Conservation (phyloP, 1,140 invertebrate species). For the Anoplolepis gracilipes region DNA sequence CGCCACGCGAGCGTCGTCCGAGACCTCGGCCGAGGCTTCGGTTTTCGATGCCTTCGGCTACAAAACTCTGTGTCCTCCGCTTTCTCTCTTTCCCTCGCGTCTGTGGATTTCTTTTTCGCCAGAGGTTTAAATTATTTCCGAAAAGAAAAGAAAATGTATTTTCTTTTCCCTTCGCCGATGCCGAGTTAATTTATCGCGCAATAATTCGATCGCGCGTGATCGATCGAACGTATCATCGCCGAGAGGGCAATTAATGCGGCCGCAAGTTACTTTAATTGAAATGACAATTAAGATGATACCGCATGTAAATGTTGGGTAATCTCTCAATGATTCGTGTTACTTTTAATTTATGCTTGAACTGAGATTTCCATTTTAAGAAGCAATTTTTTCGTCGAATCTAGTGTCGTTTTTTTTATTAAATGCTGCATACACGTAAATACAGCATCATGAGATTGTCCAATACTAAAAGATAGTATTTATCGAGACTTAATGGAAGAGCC, state of each 20-base stretch:
- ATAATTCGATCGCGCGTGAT: slow-evolving; percentile 23
- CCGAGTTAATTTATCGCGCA: slow-evolving; percentile 23
- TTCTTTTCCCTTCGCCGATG: background rate
- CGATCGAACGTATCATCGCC: background rate
- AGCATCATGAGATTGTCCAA: background rate
- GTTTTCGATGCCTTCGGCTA: slow-evolving; percentile 32
- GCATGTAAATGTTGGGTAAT: slow-evolving; percentile 72
- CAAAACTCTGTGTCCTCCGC: background rate
- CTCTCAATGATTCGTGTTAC: slow-evolving; percentile 66
- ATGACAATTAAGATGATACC: slow-evolving; percentile 66
- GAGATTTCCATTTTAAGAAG: slow-evolving; percentile 4
- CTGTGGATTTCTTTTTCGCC: background rate
- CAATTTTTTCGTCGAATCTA: slow-evolving; percentile 1
- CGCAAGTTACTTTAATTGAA: slow-evolving; percentile 64
- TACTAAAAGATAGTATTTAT: background rate
- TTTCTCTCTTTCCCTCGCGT: slow-evolving; percentile 12
- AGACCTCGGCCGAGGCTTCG: slow-evolving; percentile 14
- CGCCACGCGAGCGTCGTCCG: slow-evolving; percentile 71
- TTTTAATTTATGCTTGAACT: slow-evolving; percentile 67
- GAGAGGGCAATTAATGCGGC: background rate
- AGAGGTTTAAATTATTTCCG: slow-evolving; percentile 36
- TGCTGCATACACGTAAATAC: background rate
- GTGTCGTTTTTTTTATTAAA: background rate
- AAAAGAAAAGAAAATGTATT: slow-evolving; percentile 6
- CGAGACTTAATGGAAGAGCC: slow-evolving; percentile 1